These are phyloP conservation scores for Apocrypta bakeri DNA, from an alignment of 1,140 invertebrate genomes.

Conservation along the genomic window DNA sequence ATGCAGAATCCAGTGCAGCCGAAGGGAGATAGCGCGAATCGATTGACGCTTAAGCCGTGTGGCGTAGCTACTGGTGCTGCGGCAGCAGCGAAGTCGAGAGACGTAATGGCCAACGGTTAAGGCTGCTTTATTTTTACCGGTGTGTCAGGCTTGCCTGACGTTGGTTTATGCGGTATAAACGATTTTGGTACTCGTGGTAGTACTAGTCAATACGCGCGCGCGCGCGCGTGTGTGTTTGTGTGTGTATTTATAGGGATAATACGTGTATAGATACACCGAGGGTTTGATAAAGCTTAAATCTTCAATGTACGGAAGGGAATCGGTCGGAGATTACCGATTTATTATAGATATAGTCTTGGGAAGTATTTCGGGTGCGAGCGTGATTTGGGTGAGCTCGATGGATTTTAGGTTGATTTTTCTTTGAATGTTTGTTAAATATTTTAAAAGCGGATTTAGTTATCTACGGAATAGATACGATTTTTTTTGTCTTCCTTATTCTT, in stretches of 20 bases:
- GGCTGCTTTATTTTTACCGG: constrained; percentile 1
- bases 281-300: neutral
- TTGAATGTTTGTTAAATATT: too few species aligned
- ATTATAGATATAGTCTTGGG: neutral
- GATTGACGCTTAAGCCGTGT: constrained; percentile 38
- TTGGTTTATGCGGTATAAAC: neutral
- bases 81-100: neutral
- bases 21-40: constrained; percentile 34
- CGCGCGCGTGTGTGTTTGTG: too few species aligned
- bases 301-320: neutral
- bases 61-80: neutral
- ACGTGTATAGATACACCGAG: neutral
- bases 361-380: too few species aligned
- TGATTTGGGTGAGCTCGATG: too few species aligned
- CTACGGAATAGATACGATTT: too few species aligned
- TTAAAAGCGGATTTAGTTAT: too few species aligned
- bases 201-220: too few species aligned
- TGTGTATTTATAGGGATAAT: too few species aligned
- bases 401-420: too few species aligned
- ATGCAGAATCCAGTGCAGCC: neutral
- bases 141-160: neutral
- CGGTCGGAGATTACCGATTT: neutral
- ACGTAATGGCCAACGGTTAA: neutral
- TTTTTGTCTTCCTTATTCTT: too few species aligned
- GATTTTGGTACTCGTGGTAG: too few species aligned